Conservation (phyloP, 1,140 invertebrate species). For the Brachionus rotundiformis region DNA sequence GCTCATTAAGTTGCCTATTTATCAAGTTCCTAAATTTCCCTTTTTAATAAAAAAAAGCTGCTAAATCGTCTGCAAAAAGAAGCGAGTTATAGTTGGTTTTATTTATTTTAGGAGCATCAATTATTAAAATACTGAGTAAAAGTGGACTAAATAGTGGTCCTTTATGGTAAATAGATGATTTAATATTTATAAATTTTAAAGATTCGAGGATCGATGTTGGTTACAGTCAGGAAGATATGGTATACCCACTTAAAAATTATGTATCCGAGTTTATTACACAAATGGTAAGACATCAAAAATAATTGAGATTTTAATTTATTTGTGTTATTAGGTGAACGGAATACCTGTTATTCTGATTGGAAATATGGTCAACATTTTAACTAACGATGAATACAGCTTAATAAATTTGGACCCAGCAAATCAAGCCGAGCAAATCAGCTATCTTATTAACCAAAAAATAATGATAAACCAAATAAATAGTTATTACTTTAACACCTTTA, state of each 20-base stretch:
- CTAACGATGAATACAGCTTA: not conserved
- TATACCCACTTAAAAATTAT: not conserved
- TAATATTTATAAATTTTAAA: no score
- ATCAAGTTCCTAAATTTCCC: no score
- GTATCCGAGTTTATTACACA: constrained; percentile 19
- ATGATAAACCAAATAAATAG: constrained; percentile 2
- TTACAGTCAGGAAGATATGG: constrained; percentile 2
- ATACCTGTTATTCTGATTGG: not conserved
- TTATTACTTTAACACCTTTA: constrained; percentile 9
- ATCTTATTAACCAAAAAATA: constrained; percentile 5
- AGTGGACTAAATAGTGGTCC: no score
- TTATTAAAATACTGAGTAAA: no score
- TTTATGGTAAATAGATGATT: no score
- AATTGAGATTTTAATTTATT: not conserved
- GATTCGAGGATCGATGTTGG: not conserved
- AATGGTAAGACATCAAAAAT: not conserved
- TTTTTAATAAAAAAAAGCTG: no score
- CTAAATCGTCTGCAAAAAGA: no score
- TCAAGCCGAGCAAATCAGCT: constrained; percentile 1
- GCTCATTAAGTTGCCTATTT: no score
- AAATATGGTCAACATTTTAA: not conserved
- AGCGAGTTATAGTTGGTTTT: no score
- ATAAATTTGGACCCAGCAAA: not conserved
- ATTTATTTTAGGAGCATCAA: no score
- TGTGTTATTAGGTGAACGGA: not conserved